Conservation (phyloP, 2,888 invertebrate genomes). For the Cetonia aurata region DNA sequence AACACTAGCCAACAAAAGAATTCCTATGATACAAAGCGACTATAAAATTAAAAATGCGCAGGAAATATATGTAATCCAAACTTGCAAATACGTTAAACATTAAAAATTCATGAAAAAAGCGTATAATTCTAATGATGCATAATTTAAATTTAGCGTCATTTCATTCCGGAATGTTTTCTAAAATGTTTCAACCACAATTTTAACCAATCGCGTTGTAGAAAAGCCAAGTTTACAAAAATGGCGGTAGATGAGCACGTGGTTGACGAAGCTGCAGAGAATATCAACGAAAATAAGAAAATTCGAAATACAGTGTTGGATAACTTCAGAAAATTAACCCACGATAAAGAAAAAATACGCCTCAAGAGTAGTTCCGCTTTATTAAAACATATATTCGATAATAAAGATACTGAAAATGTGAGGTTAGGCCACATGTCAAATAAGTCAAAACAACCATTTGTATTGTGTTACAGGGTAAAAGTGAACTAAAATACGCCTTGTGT, state of each 20-base stretch:
- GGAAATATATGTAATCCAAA: neutral
- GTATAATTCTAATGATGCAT: neutral
- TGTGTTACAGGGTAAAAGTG: conserved; percentile 71
- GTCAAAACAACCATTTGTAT: conserved; percentile 23
- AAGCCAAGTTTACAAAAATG: conserved; percentile 29
- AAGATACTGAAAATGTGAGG: conserved; percentile 63
- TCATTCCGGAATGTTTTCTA: conserved; percentile 5
- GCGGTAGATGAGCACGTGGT: conserved; percentile 43
- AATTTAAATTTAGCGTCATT: neutral
- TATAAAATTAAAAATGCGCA: conserved; percentile 9
- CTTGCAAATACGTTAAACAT: neutral
- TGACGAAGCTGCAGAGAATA: conserved; percentile 35
- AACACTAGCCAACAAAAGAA: conserved; percentile 43
- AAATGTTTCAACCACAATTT: conserved; percentile 6
- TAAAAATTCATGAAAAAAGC: neutral
- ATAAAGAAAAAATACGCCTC: conserved; percentile 63
- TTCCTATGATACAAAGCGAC: conserved; percentile 24
- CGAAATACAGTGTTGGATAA: conserved; percentile 65
- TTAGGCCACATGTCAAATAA: conserved; percentile 47
- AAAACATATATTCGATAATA: conserved; percentile 63
- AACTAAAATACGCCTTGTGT: conserved; percentile 76
- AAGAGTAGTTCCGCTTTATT: conserved; percentile 65
- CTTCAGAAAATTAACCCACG: conserved; percentile 65
- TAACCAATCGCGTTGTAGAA: neutral
- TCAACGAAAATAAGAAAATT: conserved; percentile 54